Conservation (phyloP, 2,113 vertebrate genomes). For the Poicephalus gulielmi region DNA sequence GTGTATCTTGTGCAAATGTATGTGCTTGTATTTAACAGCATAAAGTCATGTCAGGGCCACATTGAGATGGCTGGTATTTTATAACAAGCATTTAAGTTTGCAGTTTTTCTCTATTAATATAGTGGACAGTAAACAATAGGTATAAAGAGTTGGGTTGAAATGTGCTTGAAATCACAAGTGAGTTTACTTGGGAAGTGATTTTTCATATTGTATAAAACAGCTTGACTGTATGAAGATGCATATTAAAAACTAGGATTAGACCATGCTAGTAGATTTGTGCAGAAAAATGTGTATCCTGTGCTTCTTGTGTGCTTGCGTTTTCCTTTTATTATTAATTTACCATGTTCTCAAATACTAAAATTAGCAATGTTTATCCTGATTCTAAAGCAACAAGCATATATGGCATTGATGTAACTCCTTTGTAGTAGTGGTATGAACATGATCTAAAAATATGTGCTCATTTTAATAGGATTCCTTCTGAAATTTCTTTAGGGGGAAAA, state of each 20-base stretch:
- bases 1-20: neutral
- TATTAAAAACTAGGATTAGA: neutral
- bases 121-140: neutral
- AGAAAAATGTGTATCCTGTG: neutral
- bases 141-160: neutral
- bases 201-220: neutral
- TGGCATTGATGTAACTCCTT: neutral
- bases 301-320: neutral
- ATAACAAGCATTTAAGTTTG: neutral
- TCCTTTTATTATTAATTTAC: neutral
- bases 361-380: neutral
- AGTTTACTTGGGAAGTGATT: neutral
- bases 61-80: neutral
- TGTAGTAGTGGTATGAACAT: neutral
- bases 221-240: neutral
- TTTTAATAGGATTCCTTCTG: neutral
- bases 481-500: neutral
- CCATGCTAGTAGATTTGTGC: neutral
- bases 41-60: rapidly evolving
- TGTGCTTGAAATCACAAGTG: neutral
- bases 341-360: neutral
- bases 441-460: neutral
- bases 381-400: neutral
- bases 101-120: neutral
- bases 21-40: neutral